Evolutionary conservation across 1,140 invertebrate genomes (phyloP).

Genomic region (Teleopsis dalmanni): DNA sequence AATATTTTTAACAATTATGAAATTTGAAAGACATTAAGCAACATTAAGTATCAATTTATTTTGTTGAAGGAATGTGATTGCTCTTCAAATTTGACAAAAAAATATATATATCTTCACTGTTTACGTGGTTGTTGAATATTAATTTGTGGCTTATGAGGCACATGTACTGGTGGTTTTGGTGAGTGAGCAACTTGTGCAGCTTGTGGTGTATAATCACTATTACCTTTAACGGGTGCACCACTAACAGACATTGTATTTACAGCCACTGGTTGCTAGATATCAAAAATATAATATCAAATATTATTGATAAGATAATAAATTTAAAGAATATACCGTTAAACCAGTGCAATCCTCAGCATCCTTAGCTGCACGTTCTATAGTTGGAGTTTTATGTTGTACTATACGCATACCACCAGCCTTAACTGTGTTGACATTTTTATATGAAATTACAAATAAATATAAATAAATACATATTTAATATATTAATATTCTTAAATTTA

Average conservation of each 20-base stretch:
- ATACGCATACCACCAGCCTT: constrained; percentile 90
- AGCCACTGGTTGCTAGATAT: constrained; percentile 44
- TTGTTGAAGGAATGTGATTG: no score
- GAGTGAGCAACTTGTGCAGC: constrained; percentile 70
- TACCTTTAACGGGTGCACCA: constrained; percentile 70
- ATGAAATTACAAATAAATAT: constrained; percentile 22
- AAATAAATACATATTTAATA: background rate
- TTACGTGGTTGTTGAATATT: constrained; percentile 75
- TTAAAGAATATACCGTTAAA: constrained; percentile 27
- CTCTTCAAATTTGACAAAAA: no score
- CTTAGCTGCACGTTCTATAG: constrained; percentile 54
- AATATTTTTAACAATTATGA: no score
- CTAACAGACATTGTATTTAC: constrained; percentile 68
- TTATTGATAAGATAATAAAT: background rate
- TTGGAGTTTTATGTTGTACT: constrained; percentile 73
- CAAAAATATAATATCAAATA: constrained; percentile 34
- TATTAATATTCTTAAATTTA: no score
- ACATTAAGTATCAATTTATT: no score
- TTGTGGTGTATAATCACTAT: constrained; percentile 80
- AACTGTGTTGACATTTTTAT: no score
- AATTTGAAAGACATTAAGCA: no score
- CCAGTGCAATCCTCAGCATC: constrained; percentile 46
- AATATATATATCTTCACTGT: no score
- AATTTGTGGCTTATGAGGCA: constrained; percentile 49
- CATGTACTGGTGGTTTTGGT: constrained; percentile 62